A percentile compares a stretch with the other conserved stretches of the same genome.
Evolutionary conservation across 2,888 invertebrate species (phyloP).

Genomic region (Adineta ricciae): DNA sequence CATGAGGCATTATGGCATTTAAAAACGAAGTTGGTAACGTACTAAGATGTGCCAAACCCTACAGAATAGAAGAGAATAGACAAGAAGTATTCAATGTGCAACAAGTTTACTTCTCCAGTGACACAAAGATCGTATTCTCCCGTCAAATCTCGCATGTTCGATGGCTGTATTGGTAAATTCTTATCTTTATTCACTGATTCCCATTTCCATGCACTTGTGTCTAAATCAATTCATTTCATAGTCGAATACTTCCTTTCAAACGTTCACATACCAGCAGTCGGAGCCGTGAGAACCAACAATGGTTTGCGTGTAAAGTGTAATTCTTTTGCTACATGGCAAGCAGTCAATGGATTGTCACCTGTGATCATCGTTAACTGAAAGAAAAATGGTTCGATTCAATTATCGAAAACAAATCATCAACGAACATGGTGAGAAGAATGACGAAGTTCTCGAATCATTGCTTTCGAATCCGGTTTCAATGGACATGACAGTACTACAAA

Average conservation of each 20-base stretch:
- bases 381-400: not conserved
- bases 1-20: slow-evolving; percentile 66
- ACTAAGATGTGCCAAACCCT: slow-evolving; percentile 62
- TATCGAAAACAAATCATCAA: not conserved
- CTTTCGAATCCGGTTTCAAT: slow-evolving; percentile 83
- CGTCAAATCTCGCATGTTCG: slow-evolving; percentile 33
- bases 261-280: not conserved
- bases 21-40: slow-evolving; percentile 36
- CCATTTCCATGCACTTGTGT: slow-evolving; percentile 47
- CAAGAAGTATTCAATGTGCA: not conserved
- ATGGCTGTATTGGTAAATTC: slow-evolving; percentile 36
- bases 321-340: slow-evolving; percentile 93
- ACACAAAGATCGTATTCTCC: slow-evolving; percentile 72
- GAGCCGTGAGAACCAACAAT: not conserved
- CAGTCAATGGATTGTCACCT: slow-evolving; percentile 95
- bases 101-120: slow-evolving; percentile 66
- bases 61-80: slow-evolving; percentile 33
- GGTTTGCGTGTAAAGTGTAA: slow-evolving; percentile 59
- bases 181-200: slow-evolving; percentile 51
- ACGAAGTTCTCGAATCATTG: slow-evolving; percentile 83
- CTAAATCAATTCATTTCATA: not conserved
- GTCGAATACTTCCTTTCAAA: not conserved
- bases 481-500: slow-evolving; percentile 97
- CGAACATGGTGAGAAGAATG: slow-evolving; percentile 78
- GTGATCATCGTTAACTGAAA: slow-evolving; percentile 72